Base-by-base conservation (phyloP, 2,888 invertebrate genomes). In the Terebella lapidaria region DNA sequence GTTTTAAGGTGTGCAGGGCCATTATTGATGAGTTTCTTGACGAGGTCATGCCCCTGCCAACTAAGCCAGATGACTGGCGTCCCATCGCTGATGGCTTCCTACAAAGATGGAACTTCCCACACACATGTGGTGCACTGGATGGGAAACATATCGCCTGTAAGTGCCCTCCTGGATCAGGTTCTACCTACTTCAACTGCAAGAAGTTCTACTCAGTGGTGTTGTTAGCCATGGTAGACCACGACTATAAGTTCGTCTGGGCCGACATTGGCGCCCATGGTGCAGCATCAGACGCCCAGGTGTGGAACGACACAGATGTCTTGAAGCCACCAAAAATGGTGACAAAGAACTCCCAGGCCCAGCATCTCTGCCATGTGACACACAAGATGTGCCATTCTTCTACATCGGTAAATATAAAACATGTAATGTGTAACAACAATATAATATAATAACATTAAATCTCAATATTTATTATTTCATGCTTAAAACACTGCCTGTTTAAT, bases 1-100 rank as follows among this genome's bases (percentile, higher is more conserved):
- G n/a, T n/a, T n/a, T n/a, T n/a, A n/a, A n/a, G n/a, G 68, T 65
- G 24, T 68, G 67, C 53, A 49, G 60, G 22, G 63, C 64, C 49
- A 64, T 65, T 25, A 42, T 64, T 24, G 57, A 60, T n/a, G 65
- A 65, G 54, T 66, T 63, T 58, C 18, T 35, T 10, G 42, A 35
- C 42, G 42, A 35, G n/a, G 42, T 55, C 46, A 30, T 66, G 35
- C 24, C 10, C 18, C 60, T 49, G 53, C 66, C 65, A 30, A 56
- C 54, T 15, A 60, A 51, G 22, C 54, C 54, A 29, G 60, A 52
- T 15, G 67, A 59, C 46, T 70, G 66, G 68, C 52, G 10, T 3
- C 3, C 2, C 2, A 27, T 56, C 22, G 24, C 30, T 20, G 20
- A 57, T n/a, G 57, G n/a, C n/a, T 60, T 58, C 52, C 22, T 27